phyloP scores from a whole-genome alignment of 2,797 vertebrate species.

The Benthosema pterotum region DNA sequence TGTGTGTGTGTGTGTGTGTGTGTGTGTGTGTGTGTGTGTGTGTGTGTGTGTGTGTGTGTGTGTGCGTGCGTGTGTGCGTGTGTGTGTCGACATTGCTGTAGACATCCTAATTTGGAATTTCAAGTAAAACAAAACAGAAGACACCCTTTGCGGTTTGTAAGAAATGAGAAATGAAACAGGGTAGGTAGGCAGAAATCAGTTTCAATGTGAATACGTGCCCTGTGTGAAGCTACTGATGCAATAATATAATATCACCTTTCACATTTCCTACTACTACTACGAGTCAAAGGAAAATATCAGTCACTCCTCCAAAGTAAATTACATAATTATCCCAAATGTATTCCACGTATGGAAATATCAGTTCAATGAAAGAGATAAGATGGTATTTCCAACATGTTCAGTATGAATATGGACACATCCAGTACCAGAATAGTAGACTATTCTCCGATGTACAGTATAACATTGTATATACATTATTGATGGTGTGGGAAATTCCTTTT shows the following conservation, averaged over 20 bases:
- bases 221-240: slow-evolving; percentile 12
- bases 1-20: no score
- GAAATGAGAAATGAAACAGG: slow-evolving; percentile 79
- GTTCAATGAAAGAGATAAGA: neutral
- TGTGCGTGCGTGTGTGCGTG: no score
- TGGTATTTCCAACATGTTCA: neutral
- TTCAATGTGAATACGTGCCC: slow-evolving; percentile 18
- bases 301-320: neutral
- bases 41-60: no score
- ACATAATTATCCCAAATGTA: neutral
- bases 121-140: slow-evolving; percentile 48
- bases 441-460: no score
- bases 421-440: neutral
- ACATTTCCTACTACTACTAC: slow-evolving; percentile 11
- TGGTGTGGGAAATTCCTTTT: slow-evolving; percentile 26
- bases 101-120: slow-evolving; percentile 20
- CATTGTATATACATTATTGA: no score
- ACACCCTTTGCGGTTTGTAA: slow-evolving; percentile 65
- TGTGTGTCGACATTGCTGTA: neutral
- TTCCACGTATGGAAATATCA: neutral
- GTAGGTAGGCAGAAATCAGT: slow-evolving; percentile 57
- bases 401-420: neutral
- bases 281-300: slow-evolving; percentile 4
- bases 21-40: no score
- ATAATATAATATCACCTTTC: slow-evolving; percentile 6